Evolutionary conservation across 2,797 vertebrate species (phyloP).

Genomic region (Coilia nasus): DNA sequence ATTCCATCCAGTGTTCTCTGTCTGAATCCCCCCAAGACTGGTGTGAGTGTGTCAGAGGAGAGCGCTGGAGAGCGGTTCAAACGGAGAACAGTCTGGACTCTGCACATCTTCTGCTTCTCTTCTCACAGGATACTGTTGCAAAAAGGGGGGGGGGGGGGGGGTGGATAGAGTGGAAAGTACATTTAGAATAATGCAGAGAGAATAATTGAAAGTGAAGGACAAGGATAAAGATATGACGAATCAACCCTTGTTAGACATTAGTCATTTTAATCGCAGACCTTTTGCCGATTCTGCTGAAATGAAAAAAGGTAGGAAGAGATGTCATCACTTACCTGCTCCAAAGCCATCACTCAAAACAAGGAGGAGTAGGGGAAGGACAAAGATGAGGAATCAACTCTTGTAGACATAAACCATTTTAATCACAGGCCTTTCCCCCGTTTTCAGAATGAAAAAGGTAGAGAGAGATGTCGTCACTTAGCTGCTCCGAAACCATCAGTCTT

Average conservation of each 20-base stretch:
- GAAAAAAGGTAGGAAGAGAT: no score
- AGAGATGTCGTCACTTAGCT: background rate
- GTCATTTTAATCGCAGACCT: no score
- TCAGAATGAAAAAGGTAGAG: background rate
- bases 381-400: background rate
- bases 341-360: no score
- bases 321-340: no score
- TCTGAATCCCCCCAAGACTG: background rate
- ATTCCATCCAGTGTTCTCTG: background rate
- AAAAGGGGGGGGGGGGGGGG: constrained; percentile 3
- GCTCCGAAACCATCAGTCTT: background rate
- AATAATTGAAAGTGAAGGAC: background rate
- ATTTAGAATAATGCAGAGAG: background rate
- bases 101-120: background rate
- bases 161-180: no score
- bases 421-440: background rate
- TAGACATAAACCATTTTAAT: background rate
- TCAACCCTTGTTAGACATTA: no score
- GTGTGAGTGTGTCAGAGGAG: background rate
- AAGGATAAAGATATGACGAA: background rate
- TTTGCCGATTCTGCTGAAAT: no score
- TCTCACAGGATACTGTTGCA: constrained; percentile 1
- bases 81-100: background rate
- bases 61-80: background rate
- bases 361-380: no score